Evolutionary conservation across 2,888 invertebrate species (phyloP).

Genomic region (Neoaliturus tenellus): DNA sequence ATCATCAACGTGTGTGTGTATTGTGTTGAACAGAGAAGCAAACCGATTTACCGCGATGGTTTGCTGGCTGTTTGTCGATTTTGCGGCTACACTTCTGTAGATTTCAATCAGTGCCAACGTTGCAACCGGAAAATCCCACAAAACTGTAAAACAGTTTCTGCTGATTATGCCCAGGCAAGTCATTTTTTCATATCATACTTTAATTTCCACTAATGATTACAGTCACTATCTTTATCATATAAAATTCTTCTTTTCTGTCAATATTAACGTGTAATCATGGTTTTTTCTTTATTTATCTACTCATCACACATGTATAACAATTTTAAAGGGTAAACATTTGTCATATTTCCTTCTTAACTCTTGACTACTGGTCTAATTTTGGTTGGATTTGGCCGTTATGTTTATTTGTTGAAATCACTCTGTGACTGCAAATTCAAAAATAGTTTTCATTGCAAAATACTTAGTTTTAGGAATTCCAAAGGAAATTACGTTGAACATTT

Average conservation of each 20-base stretch:
- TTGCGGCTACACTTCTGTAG: constrained; percentile 87
- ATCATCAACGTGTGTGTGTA: background rate
- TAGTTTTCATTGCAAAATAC: too few relatives aligned
- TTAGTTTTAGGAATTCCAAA: too few relatives aligned
- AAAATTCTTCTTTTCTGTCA: background rate
- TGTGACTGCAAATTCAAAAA: too few relatives aligned
- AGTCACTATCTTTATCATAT: too few relatives aligned
- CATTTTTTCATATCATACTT: background rate
- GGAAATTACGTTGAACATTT: too few relatives aligned
- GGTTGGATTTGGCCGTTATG: too few relatives aligned
- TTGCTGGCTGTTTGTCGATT: constrained; percentile 80
- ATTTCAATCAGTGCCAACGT: constrained; percentile 86
- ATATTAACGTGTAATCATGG: background rate
- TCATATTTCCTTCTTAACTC: too few relatives aligned
- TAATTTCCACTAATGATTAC: too few relatives aligned
- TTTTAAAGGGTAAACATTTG: too few relatives aligned
- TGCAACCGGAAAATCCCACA: constrained; percentile 72
- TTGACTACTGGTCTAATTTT: too few relatives aligned
- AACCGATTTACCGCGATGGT: constrained; percentile 5
- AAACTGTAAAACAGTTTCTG: constrained; percentile 63
- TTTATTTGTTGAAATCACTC: too few relatives aligned
- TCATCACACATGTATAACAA: background rate
- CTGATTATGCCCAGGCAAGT: constrained; percentile 10
- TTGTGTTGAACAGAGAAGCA: background rate
- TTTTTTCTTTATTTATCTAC: background rate